phyloP scores from a whole-genome alignment of 2,113 vertebrate genomes.

The Brachionichthys hirsutus region DNA sequence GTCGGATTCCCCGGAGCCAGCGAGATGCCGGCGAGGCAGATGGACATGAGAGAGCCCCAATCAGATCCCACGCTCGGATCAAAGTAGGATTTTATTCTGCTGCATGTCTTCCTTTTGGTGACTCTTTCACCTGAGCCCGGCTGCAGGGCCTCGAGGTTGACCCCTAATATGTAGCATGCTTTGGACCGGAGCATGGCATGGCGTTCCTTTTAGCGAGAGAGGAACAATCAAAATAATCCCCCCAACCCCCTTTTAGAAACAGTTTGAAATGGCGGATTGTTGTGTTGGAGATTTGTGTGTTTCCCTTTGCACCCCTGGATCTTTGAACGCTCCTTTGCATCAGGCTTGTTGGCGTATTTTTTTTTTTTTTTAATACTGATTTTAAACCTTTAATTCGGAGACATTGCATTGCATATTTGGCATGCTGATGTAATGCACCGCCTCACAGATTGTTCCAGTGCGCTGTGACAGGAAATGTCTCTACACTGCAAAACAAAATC shows the following conservation, averaged over 20 bases:
- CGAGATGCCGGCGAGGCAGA: constrained; percentile 82
- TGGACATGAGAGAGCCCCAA: constrained; percentile 84
- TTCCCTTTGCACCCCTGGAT: constrained; percentile 47
- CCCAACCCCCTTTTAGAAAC: constrained; percentile 1
- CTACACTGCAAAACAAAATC: constrained; percentile 47
- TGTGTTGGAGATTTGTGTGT: constrained; percentile 49
- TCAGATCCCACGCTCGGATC: constrained; percentile 85
- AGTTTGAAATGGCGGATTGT: constrained; percentile 28
- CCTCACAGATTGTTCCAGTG: constrained; percentile 29
- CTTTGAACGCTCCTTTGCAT: constrained; percentile 33
- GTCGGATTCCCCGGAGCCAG: constrained; percentile 82
- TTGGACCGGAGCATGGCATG: constrained; percentile 80
- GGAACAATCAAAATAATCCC: constrained; percentile 18
- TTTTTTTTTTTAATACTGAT: constrained; percentile 52
- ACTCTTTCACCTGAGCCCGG: constrained; percentile 51
- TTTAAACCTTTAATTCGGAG: constrained; percentile 7
- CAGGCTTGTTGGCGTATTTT: constrained; percentile 56
- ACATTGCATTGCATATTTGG: constrained; percentile 29
- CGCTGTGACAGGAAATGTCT: constrained; percentile 19
- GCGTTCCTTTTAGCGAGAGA: constrained; percentile 45
- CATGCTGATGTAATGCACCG: constrained; percentile 54
- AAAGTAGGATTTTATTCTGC: constrained; percentile 83
- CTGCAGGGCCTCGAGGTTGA: constrained; percentile 12
- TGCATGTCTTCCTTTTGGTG: constrained; percentile 78
- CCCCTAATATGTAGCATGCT: constrained; percentile 67